Percentiles rank a stretch among this genome's conserved stretches.
These are phyloP conservation scores for Atractosteus spatula DNA, from an alignment of 2,113 vertebrate species.

Conservation along the genomic window DNA sequence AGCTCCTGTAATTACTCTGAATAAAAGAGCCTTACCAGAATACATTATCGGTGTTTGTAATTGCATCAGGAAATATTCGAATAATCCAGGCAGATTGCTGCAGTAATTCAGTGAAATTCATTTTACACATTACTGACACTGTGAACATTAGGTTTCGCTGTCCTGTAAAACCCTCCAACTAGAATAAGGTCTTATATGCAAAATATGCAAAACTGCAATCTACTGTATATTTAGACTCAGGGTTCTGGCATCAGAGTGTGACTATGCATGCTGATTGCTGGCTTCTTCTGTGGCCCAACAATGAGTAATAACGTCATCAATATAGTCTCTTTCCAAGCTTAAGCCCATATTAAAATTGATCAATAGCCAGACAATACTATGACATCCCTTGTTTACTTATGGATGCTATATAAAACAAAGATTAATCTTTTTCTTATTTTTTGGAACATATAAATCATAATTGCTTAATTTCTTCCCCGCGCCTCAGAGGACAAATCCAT, in stretches of 20 bases:
- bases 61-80: no score
- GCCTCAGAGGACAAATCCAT: no score
- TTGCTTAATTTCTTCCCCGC: no score
- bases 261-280: constrained; percentile 30
- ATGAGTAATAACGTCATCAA: constrained; percentile 15
- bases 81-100: no score
- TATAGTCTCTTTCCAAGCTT: neutral
- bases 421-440: no score
- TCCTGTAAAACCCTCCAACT: neutral
- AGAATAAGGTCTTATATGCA: constrained; percentile 1
- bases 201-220: constrained; percentile 6
- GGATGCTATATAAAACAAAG: no score
- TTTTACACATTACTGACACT: no score
- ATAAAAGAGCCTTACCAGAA: no score
- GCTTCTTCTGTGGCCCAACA: constrained; percentile 9
- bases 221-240: constrained; percentile 34
- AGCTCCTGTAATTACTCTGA: no score
- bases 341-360: neutral
- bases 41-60: no score
- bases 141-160: neutral
- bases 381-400: neutral
- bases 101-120: no score
- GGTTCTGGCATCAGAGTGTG: constrained; percentile 22
- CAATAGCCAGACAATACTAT: neutral
- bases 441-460: no score